Base-by-base conservation (phyloP, 1,140 invertebrate species). In the Psix sp. region DNA sequence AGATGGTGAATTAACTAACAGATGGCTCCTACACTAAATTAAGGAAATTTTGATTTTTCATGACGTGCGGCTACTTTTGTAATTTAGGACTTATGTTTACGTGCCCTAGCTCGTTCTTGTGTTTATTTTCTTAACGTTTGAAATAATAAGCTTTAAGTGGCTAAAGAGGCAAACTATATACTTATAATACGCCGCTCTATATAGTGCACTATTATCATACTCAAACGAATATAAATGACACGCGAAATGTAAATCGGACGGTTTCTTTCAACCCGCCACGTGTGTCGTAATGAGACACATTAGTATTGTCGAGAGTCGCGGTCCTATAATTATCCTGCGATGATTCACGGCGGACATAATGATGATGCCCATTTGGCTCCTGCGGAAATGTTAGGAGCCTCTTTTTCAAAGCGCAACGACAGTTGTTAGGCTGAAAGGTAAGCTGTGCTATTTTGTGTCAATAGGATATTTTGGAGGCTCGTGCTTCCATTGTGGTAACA, bases 41-140 rank as follows among this genome's bases (percentile, higher is more conserved):
- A 29, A 29, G 7, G 26, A 29, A n/a, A n/a, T n/a, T n/a, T n/a
- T n/a, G n/a, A 85, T 85, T 85, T 84, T 86, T 84, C 80, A 80
- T 84, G 79, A 80, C 82, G 84, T 85, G 86, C 85, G 83, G 80
- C 72, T 54, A 67, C 63, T 80, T 76, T n/a, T 29, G 26, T 7
- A 29, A 29, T 29, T 2, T 10, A n/a, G 7, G 7, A 78, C 77
- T 83, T 85, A 82, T 87, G 84, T 85, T 87, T 84, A 85, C 78
- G 35, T 31, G 33, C 73, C 62, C 18, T 79, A 78, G 43, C 75
- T 76, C 74, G 68, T 78, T 82, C 82, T 84, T 82, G 77, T 87
- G 85, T 87, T 87, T 87, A 86, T 86, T 87, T 87, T 85, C 84
- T 82, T 85, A 86, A 86, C 84, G 80, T 79, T 74, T 79, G 63